phyloP scores from a whole-genome alignment of 2,113 vertebrate species.

The Otolemur garnettii region DNA sequence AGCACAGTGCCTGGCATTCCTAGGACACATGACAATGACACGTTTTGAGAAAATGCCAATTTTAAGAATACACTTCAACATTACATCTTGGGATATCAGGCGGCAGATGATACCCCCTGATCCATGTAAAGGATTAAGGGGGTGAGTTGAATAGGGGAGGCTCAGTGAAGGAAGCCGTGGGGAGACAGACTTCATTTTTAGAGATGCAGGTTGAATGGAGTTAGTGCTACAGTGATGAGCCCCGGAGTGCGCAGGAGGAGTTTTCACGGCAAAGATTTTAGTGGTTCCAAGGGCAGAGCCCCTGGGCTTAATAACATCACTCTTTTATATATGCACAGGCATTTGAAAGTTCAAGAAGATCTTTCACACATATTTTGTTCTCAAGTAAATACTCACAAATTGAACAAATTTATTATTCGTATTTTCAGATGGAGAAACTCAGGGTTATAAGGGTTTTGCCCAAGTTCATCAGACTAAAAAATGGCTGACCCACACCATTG shows the following conservation, averaged over 20 bases:
- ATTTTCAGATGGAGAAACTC: slow-evolving; percentile 39
- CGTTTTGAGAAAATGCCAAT: background rate
- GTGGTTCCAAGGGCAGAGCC: background rate
- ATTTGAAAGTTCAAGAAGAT: background rate
- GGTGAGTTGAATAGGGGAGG: background rate
- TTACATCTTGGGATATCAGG: background rate
- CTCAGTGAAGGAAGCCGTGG: background rate
- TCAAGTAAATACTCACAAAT: background rate
- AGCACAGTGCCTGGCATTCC: background rate
- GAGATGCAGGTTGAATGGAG: background rate
- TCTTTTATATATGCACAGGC: background rate
- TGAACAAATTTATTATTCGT: background rate
- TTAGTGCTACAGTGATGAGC: background rate
- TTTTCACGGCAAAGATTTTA: background rate
- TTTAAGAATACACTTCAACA: background rate
- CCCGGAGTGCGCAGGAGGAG: fast-evolving
- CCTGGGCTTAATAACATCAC: background rate
- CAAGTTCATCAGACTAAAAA: background rate
- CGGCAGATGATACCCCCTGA: background rate
- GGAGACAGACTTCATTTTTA: background rate
- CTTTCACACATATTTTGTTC: background rate
- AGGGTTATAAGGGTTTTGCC: background rate
- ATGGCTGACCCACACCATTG: background rate
- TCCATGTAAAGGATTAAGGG: background rate
- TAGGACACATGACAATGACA: background rate